Evolutionary conservation across 2,113 vertebrate species (phyloP).

Genomic region (Stomatorhinus ivindoensis): DNA sequence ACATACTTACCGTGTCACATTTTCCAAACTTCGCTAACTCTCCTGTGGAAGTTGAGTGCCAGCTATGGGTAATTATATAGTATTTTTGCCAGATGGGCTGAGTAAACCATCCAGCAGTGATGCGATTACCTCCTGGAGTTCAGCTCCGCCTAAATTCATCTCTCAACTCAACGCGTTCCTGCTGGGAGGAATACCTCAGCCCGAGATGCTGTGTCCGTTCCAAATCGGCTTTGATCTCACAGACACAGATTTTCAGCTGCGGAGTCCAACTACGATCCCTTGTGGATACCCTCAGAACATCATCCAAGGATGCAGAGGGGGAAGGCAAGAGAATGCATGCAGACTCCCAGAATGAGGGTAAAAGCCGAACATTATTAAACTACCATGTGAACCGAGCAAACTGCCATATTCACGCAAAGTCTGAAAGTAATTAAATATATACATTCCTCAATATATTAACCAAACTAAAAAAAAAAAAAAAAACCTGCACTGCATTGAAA

Average conservation of each 20-base stretch:
- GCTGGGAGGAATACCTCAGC: neutral
- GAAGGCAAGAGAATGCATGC: neutral
- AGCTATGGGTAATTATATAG: neutral
- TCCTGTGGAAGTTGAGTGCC: neutral
- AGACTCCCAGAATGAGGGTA: neutral
- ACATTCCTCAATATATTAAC: neutral
- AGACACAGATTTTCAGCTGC: neutral
- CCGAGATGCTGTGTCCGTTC: neutral
- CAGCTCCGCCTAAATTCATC: neutral
- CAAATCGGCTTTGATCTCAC: slow-evolving; percentile 10
- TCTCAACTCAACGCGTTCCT: neutral
- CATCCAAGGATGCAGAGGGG: neutral
- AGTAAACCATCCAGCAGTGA: neutral
- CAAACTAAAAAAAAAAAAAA: neutral
- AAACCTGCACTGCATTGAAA: neutral
- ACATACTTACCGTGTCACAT: neutral
- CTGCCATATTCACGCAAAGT: neutral
- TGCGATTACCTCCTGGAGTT: neutral
- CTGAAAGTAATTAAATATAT: neutral
- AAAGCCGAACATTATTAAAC: neutral
- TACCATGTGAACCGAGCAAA: neutral
- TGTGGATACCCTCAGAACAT: neutral
- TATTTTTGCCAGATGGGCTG: neutral
- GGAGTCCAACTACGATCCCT: neutral
- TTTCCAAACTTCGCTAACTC: neutral